Evolutionary conservation across 2,113 vertebrate species (phyloP), one percentile per base, ranked within the genome.

Genomic region (Saccopteryx bilineata): DNA sequence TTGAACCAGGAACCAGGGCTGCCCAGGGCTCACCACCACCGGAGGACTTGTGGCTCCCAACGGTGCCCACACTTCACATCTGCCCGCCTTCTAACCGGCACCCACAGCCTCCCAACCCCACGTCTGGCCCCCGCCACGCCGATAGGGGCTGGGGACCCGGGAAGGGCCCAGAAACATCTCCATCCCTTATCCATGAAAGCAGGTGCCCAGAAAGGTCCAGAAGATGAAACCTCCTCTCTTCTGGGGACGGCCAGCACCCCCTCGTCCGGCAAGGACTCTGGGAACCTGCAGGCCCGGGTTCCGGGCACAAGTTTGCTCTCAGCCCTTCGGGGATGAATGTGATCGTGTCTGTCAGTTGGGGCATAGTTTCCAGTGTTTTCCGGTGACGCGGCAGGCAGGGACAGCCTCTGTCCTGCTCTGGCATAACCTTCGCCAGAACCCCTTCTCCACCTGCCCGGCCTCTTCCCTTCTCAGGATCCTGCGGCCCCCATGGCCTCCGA

Each of bases 341-440:
- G 9, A 1, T 24, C 0, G 24, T 8, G 10, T 9, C 17, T 0
- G 0, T 18, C 23, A 4, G 14, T 2, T 31, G 10, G 72, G 61
- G 10, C 52, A 14, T 12, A 0, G 75, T 26, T 56, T 52, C 58
- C 31, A 52, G 31, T 10, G 48, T 46, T 24, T 60, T 39, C 52
- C 28, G 28, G 48, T 5, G 17, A 23, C 19, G 56, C 61, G 4
- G 54, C 83, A 39, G 58, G 18, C 10, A 0, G 81, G 7, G 48
- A 23, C 60, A 72, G 0, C 18, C 0, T 10, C 0, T 21, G 28
- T 68, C 71, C 66, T 19, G 28, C 28, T n/a, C 69, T 15, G 58
- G n/a, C 4, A 1, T 28, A 6, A n/a, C 39, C 23, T 5, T 18
- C 4, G 12, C n/a, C 13, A 13, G 15, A 17, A n/a, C 1, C 18